Base-by-base conservation (phyloP, 2,113 vertebrate genomes). In the Ceratotherium simum region DNA sequence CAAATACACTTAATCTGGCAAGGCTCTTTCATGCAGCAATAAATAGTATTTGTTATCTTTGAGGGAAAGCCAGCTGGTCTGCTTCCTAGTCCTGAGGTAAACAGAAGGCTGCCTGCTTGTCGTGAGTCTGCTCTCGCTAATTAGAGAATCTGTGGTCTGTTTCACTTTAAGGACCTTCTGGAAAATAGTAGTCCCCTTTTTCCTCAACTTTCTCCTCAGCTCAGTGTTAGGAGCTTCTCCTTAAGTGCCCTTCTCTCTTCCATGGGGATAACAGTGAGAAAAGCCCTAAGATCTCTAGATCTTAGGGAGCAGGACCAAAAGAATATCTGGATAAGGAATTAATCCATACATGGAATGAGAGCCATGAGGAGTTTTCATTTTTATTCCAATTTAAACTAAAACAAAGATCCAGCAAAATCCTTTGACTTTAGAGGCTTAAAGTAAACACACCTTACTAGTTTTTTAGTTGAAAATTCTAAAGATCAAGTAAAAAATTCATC, bases 31-130 rank as follows among this genome's bases (percentile, higher is more conserved):
- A 83, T 62, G 73, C 25, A 80, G 36, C 79, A 96, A 70, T 93
- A 97, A 97, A 96, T 93, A 95, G 51, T 70, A 78, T 96, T 96
- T 96, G 92, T 96, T 97, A 29, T 96, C 81, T 94, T 97, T 85
- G 85, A 92, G 69, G 70, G 46, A 64, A 29, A 91, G 93, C 90
- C 96, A 97, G 80, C 62, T 91, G 79, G 91, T 84, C 86, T 64
- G 58, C 62, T 65, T 90, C 83, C 79, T 90, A 14, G 36, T 92
- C 69, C 76, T 83, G 75, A 93, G 48, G 95, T 90, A 97, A 96
- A 97, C 86, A 97, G 82, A 91, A 81, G 51, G 64, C 48, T 67
- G 70, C 62, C 75, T 95, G 72, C 88, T 89, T 84, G 69, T n/a
- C 33, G 92, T 20, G 54, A 69, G 48, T 81, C 58, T 91, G 67